A percentile compares a stretch with the other conserved stretches of the same genome.
Conservation (phyloP, 1,140 invertebrate species). For the Cephus cinctus region DNA sequence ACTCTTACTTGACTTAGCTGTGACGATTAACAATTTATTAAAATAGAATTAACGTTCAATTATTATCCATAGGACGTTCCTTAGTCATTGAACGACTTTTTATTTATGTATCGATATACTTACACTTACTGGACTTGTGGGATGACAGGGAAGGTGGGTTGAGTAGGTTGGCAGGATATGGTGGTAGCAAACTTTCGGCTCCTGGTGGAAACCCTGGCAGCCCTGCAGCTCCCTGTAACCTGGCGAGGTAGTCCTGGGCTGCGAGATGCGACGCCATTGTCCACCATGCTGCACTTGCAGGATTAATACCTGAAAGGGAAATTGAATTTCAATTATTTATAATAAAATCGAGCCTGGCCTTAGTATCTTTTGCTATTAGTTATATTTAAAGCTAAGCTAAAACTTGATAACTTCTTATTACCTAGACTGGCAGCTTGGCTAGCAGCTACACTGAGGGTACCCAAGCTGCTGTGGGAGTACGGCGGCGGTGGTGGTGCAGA, state of each 20-base stretch:
- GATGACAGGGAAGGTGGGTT: slow-evolving; percentile 51
- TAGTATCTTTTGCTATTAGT: neutral
- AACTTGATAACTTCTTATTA: too few species aligned
- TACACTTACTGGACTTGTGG: slow-evolving; percentile 54
- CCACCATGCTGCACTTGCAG: slow-evolving; percentile 79
- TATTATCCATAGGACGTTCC: too few species aligned
- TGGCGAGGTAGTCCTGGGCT: slow-evolving; percentile 79
- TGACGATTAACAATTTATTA: too few species aligned
- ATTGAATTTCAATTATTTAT: neutral
- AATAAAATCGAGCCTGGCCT: too few species aligned
- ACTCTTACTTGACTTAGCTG: slow-evolving; percentile 56
- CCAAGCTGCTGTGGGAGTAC: slow-evolving; percentile 59
- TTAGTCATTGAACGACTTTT: too few species aligned
- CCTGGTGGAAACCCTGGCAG: slow-evolving; percentile 64
- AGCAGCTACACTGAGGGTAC: slow-evolving; percentile 75
- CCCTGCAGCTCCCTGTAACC: slow-evolving; percentile 72
- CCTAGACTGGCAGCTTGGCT: slow-evolving; percentile 77
- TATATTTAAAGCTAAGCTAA: too few species aligned
- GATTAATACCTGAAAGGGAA: slow-evolving; percentile 41
- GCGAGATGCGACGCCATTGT: slow-evolving; percentile 83
- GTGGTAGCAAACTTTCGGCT: slow-evolving; percentile 51
- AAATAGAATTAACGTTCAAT: too few species aligned
- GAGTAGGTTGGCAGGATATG: slow-evolving; percentile 53
- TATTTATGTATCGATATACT: too few species aligned
- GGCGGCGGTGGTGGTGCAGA: slow-evolving; percentile 54